A percentile compares a stretch with the other conserved stretches of the same genome.
These are phyloP conservation scores for Gallinago stenura DNA, from an alignment of 2,797 vertebrate genomes.

Conservation along the genomic window DNA sequence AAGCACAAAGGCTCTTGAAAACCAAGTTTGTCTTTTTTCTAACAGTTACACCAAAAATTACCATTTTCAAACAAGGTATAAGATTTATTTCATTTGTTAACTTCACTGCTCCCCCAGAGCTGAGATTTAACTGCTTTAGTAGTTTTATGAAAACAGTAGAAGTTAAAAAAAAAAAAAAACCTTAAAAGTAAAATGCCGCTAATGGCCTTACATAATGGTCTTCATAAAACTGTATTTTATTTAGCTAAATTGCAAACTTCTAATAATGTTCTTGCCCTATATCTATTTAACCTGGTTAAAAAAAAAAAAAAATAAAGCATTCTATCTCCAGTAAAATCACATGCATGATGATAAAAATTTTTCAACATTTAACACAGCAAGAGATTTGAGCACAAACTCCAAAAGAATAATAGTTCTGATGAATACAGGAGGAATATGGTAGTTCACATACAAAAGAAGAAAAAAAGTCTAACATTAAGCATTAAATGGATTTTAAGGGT, in stretches of 20 bases:
- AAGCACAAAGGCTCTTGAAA: not conserved
- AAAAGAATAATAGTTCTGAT: not conserved
- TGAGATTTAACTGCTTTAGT: not conserved
- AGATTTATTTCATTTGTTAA: not conserved
- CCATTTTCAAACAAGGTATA: not conserved
- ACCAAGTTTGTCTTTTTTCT: not conserved
- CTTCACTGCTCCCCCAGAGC: not conserved
- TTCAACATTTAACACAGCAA: not conserved
- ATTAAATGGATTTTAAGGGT: not conserved
- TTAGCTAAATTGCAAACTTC: not conserved
- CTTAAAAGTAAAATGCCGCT: not conserved
- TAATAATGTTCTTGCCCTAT: not conserved
- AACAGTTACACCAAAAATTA: not conserved
- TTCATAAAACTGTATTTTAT: not conserved
- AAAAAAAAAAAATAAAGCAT: not conserved
- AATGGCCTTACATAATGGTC: not conserved
- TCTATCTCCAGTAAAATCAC: not conserved
- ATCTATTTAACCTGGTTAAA: not conserved
- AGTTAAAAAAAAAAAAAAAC: not conserved
- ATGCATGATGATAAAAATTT: not conserved
- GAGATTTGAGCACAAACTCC: not conserved
- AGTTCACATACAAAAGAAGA: not conserved
- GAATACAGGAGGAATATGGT: not conserved
- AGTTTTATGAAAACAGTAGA: not conserved
- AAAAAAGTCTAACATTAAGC: not conserved